Base-by-base conservation (phyloP, 1,140 invertebrate species). In the Eriocheir sinensis region DNA sequence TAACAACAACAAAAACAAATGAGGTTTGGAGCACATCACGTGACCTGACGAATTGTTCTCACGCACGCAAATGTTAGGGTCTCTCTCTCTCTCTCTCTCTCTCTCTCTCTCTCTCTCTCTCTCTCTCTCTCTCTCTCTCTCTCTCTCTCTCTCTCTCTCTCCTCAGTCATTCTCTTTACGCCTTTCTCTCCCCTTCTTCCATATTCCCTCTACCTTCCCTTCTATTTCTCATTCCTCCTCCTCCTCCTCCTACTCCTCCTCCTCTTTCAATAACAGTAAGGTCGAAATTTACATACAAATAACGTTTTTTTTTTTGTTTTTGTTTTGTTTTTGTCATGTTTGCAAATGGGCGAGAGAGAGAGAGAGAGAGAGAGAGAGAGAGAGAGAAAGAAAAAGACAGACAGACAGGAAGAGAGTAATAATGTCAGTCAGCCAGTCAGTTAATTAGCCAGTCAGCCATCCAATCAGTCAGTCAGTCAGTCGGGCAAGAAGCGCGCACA, bases 121-220 rank as follows among this genome's bases (percentile, higher is more conserved):
- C 85, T 86, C 60, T 72, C 60, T 72, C 60, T 72, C 60, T 72
- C 60, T 72, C 60, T 72, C 85, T 86, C 85, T 86, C 85, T 86
- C 85, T 85, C 81, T 85, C n/a, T 8, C 44, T 48, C 44, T 48
- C 44, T 48, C 44, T 83, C 80, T 83, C 80, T 83, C 80, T 83
- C 80, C 12, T 83, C 80, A 83, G 0, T n/a, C 12, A 30, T 30
- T 12, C 0, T 32, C n/a, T 83, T 30, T 83, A 17, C 36, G 15
- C 44, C 15, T 48, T 48, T 48, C 15, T 48, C 44, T 48, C 15
- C 44, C 4, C 44, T 15, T 48, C 44, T n/a, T 72, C 60, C 27
- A 2, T n/a, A n/a, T 21, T n/a, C 27, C 60, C 6, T 72, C 60
- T 72, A 72, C 27, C 6, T 72, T n/a, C n/a, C 60, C 6, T 21